Base-by-base conservation (phyloP, 2,113 vertebrate species). In the Etia nguti region DNA sequence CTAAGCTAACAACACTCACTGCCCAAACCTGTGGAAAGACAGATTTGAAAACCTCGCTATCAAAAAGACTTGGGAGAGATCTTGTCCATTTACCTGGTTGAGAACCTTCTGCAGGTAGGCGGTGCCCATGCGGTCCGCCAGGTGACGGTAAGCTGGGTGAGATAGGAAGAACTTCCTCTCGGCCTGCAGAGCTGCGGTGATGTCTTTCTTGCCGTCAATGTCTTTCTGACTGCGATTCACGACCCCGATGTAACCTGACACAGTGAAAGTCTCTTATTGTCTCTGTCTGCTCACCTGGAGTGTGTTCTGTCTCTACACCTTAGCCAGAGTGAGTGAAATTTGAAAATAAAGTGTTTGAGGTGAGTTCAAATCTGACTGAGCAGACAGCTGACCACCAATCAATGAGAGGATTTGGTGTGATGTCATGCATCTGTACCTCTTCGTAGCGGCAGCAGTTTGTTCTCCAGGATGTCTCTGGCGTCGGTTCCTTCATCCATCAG, bases 401-500 rank as follows among this genome's bases (percentile, higher is more conserved):
- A 75, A 22, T 18, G 20, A 22, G 34, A 2, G 41, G 10, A 52
- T 15, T 16, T 2, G 41, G 13, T 34, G 60, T 81, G 55, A 82
- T 43, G 77, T 55, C 10, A 46, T 31, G 52, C 9, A 7, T 8
- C 41, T 10, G 10, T 87, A 99, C 98, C 98, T 96, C 98, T 97
- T 29, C 98, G 97, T 31, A 99, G 95, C 0, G 98, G 98, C 50
- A 99, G 97, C 82, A 99, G 95, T 86, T 99, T 99, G 90, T 99
- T 99, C 90, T 99, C 98, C 92, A 99, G 93, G 20, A 99, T 97
- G 8, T 99, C 98, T 15, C 98, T 96, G 60, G 98, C 98, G 29
- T 99, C 98, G 0, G 98, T 99, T 84, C 98, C 98, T 93, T 99
- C 98, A 6, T 99, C 98, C 98, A 99, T 99, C 89, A 99, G 96